These are phyloP conservation scores for Chanos chanos DNA, from an alignment of 2,797 vertebrate genomes.

Conservation along the genomic window DNA sequence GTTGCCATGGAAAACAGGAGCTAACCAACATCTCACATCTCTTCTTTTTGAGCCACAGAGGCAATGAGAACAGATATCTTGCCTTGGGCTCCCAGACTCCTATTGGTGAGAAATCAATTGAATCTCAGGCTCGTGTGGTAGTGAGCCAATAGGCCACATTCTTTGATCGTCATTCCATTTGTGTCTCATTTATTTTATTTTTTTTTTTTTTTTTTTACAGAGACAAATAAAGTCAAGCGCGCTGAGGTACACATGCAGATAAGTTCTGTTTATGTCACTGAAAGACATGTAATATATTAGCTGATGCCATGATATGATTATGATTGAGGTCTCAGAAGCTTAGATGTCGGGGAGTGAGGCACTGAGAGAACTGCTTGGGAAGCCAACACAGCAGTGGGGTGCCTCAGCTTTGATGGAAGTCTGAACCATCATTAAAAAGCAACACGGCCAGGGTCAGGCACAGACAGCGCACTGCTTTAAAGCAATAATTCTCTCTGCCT, in stretches of 20 bases:
- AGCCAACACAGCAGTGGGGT: too few species aligned
- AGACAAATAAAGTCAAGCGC: not conserved
- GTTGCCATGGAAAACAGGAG: constrained; percentile 42
- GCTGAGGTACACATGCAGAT: too few species aligned
- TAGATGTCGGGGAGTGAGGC: too few species aligned
- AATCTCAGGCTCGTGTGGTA: constrained; percentile 12
- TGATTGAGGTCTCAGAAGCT: constrained; percentile 1
- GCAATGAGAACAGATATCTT: constrained; percentile 30
- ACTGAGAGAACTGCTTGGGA: too few species aligned
- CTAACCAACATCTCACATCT: constrained; percentile 3
- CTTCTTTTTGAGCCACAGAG: constrained; percentile 16
- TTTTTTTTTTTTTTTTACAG: too few species aligned
- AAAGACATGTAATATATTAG: constrained; percentile 22
- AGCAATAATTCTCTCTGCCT: not conserved
- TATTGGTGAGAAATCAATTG: constrained; percentile 31
- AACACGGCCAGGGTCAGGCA: not conserved
- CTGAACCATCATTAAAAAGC: constrained; percentile 1
- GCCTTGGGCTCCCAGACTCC: constrained; percentile 15
- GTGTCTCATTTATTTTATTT: constrained; percentile 15
- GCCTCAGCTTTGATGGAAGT: not conserved
- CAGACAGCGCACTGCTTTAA: not conserved
- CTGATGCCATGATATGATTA: constrained; percentile 6
- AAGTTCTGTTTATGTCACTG: constrained; percentile 9
- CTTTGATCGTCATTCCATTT: constrained; percentile 27
- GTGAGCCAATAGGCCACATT: constrained; percentile 9